These are phyloP conservation scores for Agrenia bidenticulata DNA, from an alignment of 2,888 invertebrate species.

Conservation along the genomic window DNA sequence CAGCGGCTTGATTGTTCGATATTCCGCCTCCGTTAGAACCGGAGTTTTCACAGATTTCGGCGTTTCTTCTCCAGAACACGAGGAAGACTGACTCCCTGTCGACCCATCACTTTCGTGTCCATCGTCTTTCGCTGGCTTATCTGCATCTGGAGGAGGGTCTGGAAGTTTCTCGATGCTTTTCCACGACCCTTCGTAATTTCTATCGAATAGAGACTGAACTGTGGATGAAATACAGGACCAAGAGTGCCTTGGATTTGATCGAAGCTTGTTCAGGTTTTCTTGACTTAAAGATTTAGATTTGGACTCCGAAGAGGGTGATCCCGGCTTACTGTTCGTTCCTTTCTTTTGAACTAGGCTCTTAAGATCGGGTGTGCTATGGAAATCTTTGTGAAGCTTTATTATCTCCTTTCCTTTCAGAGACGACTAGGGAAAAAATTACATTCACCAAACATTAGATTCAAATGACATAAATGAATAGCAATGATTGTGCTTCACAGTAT, in stretches of 20 bases:
- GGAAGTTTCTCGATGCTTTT: slow-evolving; percentile 54
- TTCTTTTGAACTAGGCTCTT: slow-evolving; percentile 40
- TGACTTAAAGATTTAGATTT: slow-evolving; percentile 62
- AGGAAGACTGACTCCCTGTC: slow-evolving; percentile 18
- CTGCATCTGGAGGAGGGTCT: slow-evolving; percentile 29
- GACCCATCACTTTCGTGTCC: slow-evolving; percentile 54
- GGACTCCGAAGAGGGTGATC: slow-evolving; percentile 22
- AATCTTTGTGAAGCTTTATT: slow-evolving; percentile 69
- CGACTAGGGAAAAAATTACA: no score
- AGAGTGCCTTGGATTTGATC: slow-evolving; percentile 54
- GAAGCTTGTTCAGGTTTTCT: slow-evolving; percentile 61
- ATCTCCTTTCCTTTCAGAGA: slow-evolving; percentile 50
- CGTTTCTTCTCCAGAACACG: slow-evolving; percentile 43
- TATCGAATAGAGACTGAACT: slow-evolving; percentile 45
- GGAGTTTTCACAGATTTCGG: slow-evolving; percentile 38
- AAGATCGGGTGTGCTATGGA: slow-evolving; percentile 85
- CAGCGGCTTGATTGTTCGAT: slow-evolving; percentile 52
- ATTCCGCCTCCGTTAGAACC: slow-evolving; percentile 50
- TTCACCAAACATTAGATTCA: no score
- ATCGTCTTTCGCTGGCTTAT: slow-evolving; percentile 52
- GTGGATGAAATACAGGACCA: slow-evolving; percentile 53
- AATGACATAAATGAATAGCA: no score
- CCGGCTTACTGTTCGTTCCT: slow-evolving; percentile 31
- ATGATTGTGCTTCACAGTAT: no score
- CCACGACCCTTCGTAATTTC: slow-evolving; percentile 54